Evolutionary conservation across 2,113 vertebrate genomes (phyloP).

Genomic region (Eublepharis macularius): DNA sequence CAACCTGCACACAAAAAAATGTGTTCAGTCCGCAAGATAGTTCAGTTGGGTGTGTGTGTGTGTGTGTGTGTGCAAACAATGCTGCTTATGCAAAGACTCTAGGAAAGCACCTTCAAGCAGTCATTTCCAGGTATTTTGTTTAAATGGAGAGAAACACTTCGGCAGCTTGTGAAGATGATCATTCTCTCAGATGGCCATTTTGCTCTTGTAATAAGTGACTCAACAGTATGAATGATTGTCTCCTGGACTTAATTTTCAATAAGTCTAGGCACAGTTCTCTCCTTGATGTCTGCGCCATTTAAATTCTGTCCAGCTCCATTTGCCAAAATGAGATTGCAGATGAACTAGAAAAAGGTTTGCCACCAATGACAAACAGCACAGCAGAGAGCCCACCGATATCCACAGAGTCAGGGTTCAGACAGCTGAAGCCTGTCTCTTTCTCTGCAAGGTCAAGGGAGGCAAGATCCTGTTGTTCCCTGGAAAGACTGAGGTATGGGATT

Average conservation of each 20-base stretch:
- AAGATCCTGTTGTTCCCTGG: conserved; percentile 19
- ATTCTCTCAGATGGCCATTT: too few relatives aligned
- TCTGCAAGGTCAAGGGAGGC: neutral
- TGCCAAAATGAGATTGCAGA: conserved; percentile 78
- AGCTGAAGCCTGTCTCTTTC: neutral
- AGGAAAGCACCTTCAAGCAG: neutral
- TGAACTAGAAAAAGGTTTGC: conserved; percentile 71
- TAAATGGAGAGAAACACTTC: conserved; percentile 22
- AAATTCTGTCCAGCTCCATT: conserved; percentile 72
- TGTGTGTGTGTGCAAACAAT: too few relatives aligned
- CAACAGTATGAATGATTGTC: neutral
- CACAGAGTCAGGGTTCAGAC: fast-evolving
- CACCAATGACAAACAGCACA: conserved; percentile 81
- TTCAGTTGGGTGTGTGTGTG: too few relatives aligned
- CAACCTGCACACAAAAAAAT: too few relatives aligned
- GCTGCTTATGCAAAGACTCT: neutral
- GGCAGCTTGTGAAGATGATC: conserved; percentile 3
- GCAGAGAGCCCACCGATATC: conserved; percentile 60
- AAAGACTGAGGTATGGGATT: neutral
- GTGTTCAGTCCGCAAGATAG: too few relatives aligned
- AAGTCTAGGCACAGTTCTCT: neutral
- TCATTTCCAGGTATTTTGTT: neutral
- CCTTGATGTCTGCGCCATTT: neutral
- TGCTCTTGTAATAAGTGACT: neutral
- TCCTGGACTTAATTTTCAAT: conserved; percentile 22